Base-by-base conservation (phyloP, 2,888 invertebrate genomes). In the Chaitophorus viminalis region DNA sequence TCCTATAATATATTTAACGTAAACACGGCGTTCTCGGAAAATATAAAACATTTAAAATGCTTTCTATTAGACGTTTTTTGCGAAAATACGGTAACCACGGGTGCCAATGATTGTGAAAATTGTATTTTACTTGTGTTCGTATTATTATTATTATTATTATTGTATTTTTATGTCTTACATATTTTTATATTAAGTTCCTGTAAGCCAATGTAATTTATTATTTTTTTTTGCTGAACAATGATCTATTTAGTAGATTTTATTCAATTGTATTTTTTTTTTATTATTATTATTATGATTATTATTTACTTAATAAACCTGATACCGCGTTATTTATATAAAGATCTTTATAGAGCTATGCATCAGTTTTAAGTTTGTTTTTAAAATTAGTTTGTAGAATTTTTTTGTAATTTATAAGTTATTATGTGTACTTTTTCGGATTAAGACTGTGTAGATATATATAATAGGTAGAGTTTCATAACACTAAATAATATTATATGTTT, bases 391-490 rank as follows among this genome's bases (percentile, higher is more conserved):
- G 4, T 39, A 84, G 46, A 1, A 29, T 76, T 76, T 65, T 72
- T 74, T 79, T 81, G 9, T 81, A 81, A 74, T 87, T 74, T 81
- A 74, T 75, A 74, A 81, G 60, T 81, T 74, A 78, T 65, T 31
- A 46, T 46, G 36, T 31, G 21, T 70, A 86, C 33, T 78, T 72
- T 36, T 82, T 85, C 60, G 86, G 78, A 60, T 79, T 79, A 54
- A 79, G 86, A 79, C 87, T 87, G 78, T 87, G 74, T 87, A 75
- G 74, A 87, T 74, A 87, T 65, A 74, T n/a, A n/a, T n/a, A n/a
- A n/a, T n/a, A n/a, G n/a, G 18, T 29, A 36, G 11, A 60, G 33
- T 36, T 79, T 39, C 68, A 21, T 25, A 75, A 68, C 29, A 31
- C 39, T 60, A 60, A 17, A 17, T 29, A 52, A 46, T 46, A 46